phyloP scores from a whole-genome alignment of 2,797 vertebrate species.

The Onychomys arenicola region DNA sequence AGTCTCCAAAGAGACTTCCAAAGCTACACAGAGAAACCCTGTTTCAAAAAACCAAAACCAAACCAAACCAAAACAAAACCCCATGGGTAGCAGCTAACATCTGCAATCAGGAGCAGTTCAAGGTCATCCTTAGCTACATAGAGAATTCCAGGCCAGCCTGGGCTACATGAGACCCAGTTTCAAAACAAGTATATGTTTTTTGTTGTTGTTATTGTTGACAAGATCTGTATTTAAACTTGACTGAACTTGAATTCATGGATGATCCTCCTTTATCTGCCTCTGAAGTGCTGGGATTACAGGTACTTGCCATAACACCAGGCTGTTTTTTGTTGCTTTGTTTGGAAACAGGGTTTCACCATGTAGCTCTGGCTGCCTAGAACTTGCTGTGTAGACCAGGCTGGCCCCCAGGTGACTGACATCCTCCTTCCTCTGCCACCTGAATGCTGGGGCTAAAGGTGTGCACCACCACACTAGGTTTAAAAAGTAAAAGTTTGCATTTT shows the following conservation, averaged over 20 bases:
- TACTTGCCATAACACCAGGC: neutral
- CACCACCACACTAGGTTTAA: neutral
- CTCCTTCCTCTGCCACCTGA: neutral
- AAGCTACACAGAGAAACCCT: too few relatives aligned
- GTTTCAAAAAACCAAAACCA: too few relatives aligned
- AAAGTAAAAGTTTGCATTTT: slow-evolving; percentile 5
- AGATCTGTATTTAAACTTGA: neutral
- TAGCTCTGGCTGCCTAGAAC: neutral
- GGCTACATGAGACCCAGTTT: neutral
- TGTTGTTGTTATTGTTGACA: neutral
- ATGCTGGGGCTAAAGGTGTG: neutral
- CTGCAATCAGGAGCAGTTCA: neutral
- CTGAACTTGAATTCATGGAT: neutral
- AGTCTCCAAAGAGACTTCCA: too few relatives aligned
- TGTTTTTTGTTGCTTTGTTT: neutral
- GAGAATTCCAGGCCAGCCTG: neutral
- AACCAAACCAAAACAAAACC: too few relatives aligned
- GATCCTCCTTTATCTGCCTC: neutral
- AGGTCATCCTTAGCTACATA: neutral
- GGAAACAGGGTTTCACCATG: neutral
- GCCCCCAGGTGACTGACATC: neutral
- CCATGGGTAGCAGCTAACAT: neutral
- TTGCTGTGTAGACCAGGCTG: neutral
- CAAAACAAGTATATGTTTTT: neutral
- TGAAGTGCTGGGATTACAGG: neutral